Evolutionary conservation across 2,797 vertebrate genomes (phyloP).

Genomic region (Eupleurogrammus muticus): DNA sequence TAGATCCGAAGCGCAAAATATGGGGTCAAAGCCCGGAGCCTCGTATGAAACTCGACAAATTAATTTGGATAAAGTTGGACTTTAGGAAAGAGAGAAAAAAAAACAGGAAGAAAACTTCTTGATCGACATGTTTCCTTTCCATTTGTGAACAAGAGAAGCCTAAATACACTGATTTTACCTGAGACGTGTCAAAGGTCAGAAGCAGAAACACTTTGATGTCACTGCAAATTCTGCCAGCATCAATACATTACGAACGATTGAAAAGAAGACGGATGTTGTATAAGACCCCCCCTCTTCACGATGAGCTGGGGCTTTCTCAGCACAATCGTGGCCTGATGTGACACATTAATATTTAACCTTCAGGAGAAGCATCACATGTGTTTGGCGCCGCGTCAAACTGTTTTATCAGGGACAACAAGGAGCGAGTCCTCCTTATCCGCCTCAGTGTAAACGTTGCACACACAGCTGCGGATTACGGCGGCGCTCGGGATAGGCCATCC

Average conservation of each 20-base stretch:
- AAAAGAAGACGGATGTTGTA: constrained; percentile 1
- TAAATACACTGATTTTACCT: background rate
- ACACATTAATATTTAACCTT: constrained; percentile 83
- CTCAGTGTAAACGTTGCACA: constrained; percentile 73
- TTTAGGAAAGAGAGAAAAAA: background rate
- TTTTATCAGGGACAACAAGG: constrained; percentile 79
- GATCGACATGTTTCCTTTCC: background rate
- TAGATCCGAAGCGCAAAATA: constrained; percentile 40
- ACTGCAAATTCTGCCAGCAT: constrained; percentile 9
- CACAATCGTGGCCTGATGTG: constrained; percentile 39
- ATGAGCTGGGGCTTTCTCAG: constrained; percentile 26
- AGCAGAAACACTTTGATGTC: background rate
- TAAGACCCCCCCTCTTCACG: background rate
- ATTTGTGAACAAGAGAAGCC: background rate
- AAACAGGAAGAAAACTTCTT: constrained; percentile 21
- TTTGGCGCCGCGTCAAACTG: constrained; percentile 75
- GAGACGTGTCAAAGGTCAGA: constrained; percentile 32
- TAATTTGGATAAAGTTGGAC: constrained; percentile 31
- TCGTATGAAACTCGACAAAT: constrained; percentile 37
- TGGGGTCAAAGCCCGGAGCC: constrained; percentile 55
- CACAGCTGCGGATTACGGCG: constrained; percentile 43
- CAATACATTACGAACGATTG: constrained; percentile 11
- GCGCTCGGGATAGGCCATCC: constrained; percentile 25
- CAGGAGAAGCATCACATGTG: constrained; percentile 70
- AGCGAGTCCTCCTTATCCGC: constrained; percentile 70